Base-by-base conservation (phyloP, 2,888 invertebrate genomes). In the Diaperis boleti region DNA sequence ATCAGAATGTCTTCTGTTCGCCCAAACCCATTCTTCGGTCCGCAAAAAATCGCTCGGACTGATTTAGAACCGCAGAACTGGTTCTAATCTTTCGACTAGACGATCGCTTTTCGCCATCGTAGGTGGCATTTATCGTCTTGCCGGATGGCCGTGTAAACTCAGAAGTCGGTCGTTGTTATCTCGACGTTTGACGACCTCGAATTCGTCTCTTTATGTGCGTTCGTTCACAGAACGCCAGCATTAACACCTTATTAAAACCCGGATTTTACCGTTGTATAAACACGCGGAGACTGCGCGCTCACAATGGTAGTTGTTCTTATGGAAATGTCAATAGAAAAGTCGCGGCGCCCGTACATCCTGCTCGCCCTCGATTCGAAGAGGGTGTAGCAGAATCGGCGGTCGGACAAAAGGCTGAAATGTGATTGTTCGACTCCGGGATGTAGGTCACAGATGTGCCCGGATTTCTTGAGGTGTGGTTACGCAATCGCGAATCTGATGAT, bases 231-330 rank as follows among this genome's bases (percentile, higher is more conserved):
- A 61, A 47, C 45, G 35, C 37, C n/a, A 41, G 44, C 50, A 64
- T 64, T 64, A 64, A 56, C 64, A 64, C 64, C 41, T 64, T 56
- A 56, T 64, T 64, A 64, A 56, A 60, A 14, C n/a, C 39, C 33
- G 54, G 49, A 45, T 56, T 59, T 50, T 64, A 64, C 64, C 64
- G 64, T 60, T 64, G 50, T 64, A 22, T 31, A 44, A 56, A 56
- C 45, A 56, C 22, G 26, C 26, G 13, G 31, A 4, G n/a, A 50
- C n/a, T 17, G 11, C 6, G 10, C 8, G 8, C 11, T 18, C 10
- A 45, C 20, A 45, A 45, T 45, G 31, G 15, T 8, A 8, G 50
- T 35, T 22, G 49, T 47, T 47, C 29, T 47, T 29, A 35, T 50
- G 20, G 50, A 35, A 50, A 35, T 37, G 50, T 29, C 26, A 50